Percentiles rank a stretch among this genome's conserved stretches.
These are phyloP conservation scores for Echinops telfairi DNA, from an alignment of 2,113 vertebrate species.

Conservation along the genomic window DNA sequence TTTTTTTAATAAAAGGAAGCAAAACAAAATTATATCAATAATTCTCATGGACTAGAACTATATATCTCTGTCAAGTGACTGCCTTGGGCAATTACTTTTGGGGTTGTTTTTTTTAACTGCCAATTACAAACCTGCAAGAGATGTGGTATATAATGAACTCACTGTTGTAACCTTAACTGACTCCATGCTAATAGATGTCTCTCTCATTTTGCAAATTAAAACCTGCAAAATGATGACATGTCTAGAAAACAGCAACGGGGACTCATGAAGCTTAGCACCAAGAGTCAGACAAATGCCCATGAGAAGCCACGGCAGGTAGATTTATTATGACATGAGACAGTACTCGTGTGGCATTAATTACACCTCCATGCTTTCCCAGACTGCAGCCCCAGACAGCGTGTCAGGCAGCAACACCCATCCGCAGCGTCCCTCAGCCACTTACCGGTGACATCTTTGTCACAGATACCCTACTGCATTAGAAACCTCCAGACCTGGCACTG, in stretches of 20 bases:
- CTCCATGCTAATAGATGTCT: slow-evolving; percentile 72
- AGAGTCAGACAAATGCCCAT: slow-evolving; percentile 59
- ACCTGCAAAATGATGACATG: slow-evolving; percentile 73
- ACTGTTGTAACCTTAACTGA: slow-evolving; percentile 34
- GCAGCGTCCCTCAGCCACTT: slow-evolving; percentile 32
- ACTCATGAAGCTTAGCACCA: slow-evolving; percentile 73
- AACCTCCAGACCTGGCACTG: neutral
- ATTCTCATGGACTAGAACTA: slow-evolving; percentile 53
- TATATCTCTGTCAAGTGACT: slow-evolving; percentile 21
- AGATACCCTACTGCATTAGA: neutral
- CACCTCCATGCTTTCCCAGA: slow-evolving; percentile 57
- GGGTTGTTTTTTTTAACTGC: slow-evolving; percentile 24
- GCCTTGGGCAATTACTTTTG: slow-evolving; percentile 10
- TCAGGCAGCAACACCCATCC: slow-evolving; percentile 24
- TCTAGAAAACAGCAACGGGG: slow-evolving; percentile 60
- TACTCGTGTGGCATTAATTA: slow-evolving; percentile 76
- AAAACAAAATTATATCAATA: slow-evolving; percentile 71
- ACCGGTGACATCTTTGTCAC: slow-evolving; percentile 67
- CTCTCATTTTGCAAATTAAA: slow-evolving; percentile 77
- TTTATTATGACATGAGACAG: slow-evolving; percentile 76
- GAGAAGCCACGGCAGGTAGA: slow-evolving; percentile 66
- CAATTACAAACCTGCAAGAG: slow-evolving; percentile 68
- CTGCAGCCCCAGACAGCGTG: slow-evolving; percentile 42
- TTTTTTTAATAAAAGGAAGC: slow-evolving; percentile 36
- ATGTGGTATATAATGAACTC: slow-evolving; percentile 56